Conservation (phyloP, 2,797 vertebrate species). For the Argya squamiceps region DNA sequence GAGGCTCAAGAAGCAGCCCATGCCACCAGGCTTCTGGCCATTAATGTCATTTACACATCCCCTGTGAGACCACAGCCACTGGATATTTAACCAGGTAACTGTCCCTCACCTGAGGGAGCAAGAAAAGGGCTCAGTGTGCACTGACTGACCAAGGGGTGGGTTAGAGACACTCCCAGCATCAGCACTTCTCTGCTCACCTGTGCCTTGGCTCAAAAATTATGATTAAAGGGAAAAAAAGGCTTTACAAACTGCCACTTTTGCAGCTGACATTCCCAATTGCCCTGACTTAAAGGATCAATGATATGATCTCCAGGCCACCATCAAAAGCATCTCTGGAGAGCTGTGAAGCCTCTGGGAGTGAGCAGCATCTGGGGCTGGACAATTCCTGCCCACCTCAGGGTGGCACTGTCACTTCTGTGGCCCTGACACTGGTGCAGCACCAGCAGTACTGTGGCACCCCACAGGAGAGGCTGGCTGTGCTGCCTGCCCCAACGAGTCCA, state of each 20-base stretch:
- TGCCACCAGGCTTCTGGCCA: accelerated
- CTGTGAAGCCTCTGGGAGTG: not conserved
- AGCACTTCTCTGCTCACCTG: accelerated
- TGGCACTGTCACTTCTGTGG: not conserved
- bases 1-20: too few relatives aligned
- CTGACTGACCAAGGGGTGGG: not conserved
- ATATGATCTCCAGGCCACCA: accelerated
- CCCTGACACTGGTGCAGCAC: not conserved
- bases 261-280: not conserved
- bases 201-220: not conserved
- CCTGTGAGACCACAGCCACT: not conserved
- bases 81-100: not conserved
- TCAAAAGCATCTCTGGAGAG: not conserved
- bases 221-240: not conserved
- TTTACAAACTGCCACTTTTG: not conserved
- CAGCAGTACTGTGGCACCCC: not conserved
- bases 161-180: not conserved
- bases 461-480: not conserved
- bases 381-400: not conserved
- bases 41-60: too few relatives aligned
- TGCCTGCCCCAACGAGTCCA: not conserved
- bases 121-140: not conserved
- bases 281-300: not conserved
- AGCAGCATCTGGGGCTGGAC: accelerated
- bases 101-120: not conserved